Conservation (phyloP, 2,797 vertebrate genomes). For the Lithobates sylvaticus region DNA sequence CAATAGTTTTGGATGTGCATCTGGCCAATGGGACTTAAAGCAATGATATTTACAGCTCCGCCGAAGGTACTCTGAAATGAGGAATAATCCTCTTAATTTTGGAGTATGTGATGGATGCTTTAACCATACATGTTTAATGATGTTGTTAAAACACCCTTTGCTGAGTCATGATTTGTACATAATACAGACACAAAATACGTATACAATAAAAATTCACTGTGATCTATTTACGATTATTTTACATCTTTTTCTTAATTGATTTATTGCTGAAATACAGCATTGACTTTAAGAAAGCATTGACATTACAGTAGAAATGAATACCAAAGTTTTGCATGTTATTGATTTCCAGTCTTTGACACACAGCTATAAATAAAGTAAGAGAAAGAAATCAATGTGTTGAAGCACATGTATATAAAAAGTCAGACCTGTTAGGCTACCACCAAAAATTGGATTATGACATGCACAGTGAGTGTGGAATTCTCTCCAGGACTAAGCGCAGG, state of each 20-base stretch:
- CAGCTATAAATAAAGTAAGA: slow-evolving; percentile 1
- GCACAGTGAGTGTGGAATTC: not conserved
- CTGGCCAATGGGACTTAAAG: too few relatives aligned
- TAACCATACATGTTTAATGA: too few relatives aligned
- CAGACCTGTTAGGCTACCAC: not conserved
- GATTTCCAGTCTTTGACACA: slow-evolving; percentile 2
- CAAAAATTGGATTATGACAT: not conserved
- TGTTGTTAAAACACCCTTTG: not conserved
- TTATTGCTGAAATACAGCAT: slow-evolving; percentile 1
- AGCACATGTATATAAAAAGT: not conserved
- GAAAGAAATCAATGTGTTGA: not conserved
- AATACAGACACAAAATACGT: not conserved
- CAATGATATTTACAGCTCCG: too few relatives aligned
- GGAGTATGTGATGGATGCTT: too few relatives aligned
- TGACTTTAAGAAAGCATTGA: not conserved
- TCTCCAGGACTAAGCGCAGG: slow-evolving; percentile 8
- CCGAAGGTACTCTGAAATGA: too few relatives aligned
- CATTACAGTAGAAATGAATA: not conserved
- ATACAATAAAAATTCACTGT: not conserved
- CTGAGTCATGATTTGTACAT: not conserved
- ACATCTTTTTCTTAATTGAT: not conserved
- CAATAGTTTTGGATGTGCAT: too few relatives aligned
- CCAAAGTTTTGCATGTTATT: not conserved
- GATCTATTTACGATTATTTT: not conserved
- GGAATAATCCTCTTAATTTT: too few relatives aligned